Evolutionary conservation across 1,140 invertebrate species (phyloP), one percentile per base, ranked within the genome.

Genomic region (Lamellibrachia luymesi): DNA sequence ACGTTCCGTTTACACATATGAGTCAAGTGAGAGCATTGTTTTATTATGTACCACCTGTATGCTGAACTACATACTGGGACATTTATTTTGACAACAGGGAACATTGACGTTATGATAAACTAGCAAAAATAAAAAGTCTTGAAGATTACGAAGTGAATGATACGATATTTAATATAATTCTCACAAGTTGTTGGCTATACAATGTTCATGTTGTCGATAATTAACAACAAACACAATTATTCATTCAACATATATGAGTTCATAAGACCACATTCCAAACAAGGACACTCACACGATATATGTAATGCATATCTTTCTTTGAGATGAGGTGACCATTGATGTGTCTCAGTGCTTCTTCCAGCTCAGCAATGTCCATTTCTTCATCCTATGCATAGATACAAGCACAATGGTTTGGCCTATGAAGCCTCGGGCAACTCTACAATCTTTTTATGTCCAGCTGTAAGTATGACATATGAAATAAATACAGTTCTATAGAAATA

Each of bases 301-400:
- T 94, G 94, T 95, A 96, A 51, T 95, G 94, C 92, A 95, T 95
- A 90, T 96, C 96, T 91, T 95, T 95, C 27, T 95, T 94, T 52
- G 96, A 94, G 2, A 96, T 92, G 2, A 96, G 94, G 90, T 96
- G 94, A 90, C 95, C 94, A 93, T 96, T 96, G 50, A 96, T 95
- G 56, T 94, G 94, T 92, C 95, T 95, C 10, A 96, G 93, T n/a
- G 96, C 95, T 49, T 94, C 94, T 91, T 96, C 95, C 4, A 96
- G 92, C 92, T 96, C 95, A 10, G 95, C 95, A 51, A 95, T 91
- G 93, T 96, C 96, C 95, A 96, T 95, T 93, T 96, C 95, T 90
- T 94, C 94, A 94, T 96, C 95, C 96, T 96, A 93, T 38, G 93
- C n/a, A 91, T 13, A 91, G 27, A 91, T 38, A 91, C 25, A 10